Conservation (phyloP, 2,113 vertebrate species). For the Strigops habroptila region DNA sequence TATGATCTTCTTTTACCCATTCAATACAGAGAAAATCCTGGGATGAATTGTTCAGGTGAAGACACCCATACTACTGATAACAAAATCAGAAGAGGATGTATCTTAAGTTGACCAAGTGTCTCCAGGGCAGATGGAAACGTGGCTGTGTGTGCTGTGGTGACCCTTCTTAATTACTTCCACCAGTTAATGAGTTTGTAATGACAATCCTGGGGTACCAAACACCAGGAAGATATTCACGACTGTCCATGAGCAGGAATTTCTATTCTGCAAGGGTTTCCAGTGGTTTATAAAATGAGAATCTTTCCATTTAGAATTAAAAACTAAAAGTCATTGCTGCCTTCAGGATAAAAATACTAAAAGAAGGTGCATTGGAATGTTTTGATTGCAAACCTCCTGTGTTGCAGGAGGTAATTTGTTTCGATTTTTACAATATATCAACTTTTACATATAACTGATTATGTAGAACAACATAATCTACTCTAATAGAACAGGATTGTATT, state of each 20-base stretch:
- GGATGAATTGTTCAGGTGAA: neutral
- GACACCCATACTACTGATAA: neutral
- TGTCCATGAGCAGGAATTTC: neutral
- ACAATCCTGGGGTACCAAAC: neutral
- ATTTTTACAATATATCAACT: slow-evolving; percentile 4
- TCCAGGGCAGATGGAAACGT: neutral
- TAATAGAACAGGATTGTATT: slow-evolving; percentile 2
- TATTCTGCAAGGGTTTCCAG: neutral
- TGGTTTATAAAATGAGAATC: neutral
- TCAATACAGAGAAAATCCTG: neutral
- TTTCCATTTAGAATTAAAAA: neutral
- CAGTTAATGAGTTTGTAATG: neutral
- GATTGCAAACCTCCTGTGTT: neutral
- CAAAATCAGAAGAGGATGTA: neutral
- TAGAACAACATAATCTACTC: neutral
- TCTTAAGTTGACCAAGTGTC: neutral
- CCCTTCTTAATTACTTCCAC: neutral
- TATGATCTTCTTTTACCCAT: neutral
- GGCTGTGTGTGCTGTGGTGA: neutral
- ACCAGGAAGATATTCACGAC: neutral
- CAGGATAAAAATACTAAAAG: neutral
- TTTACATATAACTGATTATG: neutral
- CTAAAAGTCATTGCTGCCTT: neutral
- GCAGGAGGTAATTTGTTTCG: slow-evolving; percentile 32
- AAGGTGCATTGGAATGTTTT: neutral